Base-by-base conservation (phyloP, 1,140 invertebrate genomes). In the Pissodes strobi region DNA sequence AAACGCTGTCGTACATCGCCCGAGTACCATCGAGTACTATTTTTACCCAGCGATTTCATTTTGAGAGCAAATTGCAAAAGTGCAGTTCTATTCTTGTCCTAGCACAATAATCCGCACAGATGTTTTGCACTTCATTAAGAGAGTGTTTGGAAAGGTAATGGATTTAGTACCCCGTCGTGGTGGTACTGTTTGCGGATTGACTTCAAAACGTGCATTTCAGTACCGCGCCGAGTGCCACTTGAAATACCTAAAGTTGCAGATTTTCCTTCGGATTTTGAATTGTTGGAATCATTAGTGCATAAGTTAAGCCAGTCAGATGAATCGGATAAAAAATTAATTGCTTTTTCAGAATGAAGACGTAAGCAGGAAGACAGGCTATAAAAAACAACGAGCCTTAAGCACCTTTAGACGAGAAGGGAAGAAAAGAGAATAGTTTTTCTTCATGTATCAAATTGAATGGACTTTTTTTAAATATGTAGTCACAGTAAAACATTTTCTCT, bases 51-150 rank as follows among this genome's bases (percentile, higher is more conserved):
- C 25, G 30, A 49, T 49, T 49, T 22, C 49, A 52, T 30, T 37
- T 34, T 6, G 27, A 52, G 49, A 52, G 27, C 23, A 52, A 52
- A 52, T 34, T 34, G 27, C 21, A 23, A 48, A 48, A 48, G 17
- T 23, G 27, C 12, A 52, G 49, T 18, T 52, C 49, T 52, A 52
- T 52, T 52, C 49, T 49, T 18, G 22, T 22, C 46, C 46, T 49
- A 21, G 13, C 45, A 8, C 45, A 21, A 48, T 48, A 23, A 48
- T 48, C 18, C 49, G 49, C 23, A 30, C 49, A 52, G 49, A 52
- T 52, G 49, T 52, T 30, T 52, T 52, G 49, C 49, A 52, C 49
- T 52, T 52, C 49, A 52, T 52, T 52, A 52, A 52, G 27, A 52
- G 23, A 52, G 49, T 52, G 49, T 52, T 52, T 52, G 49, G 49